Base-by-base conservation (phyloP, 2,797 vertebrate genomes). In the Falco berigora region DNA sequence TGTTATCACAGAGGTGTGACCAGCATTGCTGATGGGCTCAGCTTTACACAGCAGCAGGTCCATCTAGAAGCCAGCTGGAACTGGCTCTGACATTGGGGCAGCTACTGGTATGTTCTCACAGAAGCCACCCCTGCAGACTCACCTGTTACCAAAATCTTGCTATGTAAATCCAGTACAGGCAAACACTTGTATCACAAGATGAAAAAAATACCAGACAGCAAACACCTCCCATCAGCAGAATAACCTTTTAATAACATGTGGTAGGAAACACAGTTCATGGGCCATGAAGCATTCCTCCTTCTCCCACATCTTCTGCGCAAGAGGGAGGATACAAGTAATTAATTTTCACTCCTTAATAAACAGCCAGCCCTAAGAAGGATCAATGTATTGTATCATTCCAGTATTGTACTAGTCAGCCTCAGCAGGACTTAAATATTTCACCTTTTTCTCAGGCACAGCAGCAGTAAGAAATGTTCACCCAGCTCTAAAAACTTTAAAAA, bases 271-370 rank as follows among this genome's bases (percentile, higher is more conserved):
- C 32, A 74, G 19, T 40, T 90, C 38, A 63, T 5, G 32, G 78
- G 20, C 34, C 75, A 34, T 38, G 61, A 91, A 91, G 46, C 34
- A 77, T 64, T 95, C 63, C n/a, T 95, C 46, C 42, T n/a, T 56
- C 78, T 87, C 81, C 71, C 66, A 92, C 2, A 1, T 46, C 77
- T 92, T 89, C 74, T 0, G 0, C 79, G 62, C 21, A 59, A 86
- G 34, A 52, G 17, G 56, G 23, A 93, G 55, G 72, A 88, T 20
- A 74, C 14, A 64, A 74, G 56, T 15, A 20, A 68, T 77, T 94
- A 86, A 77, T 86, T 86, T 79, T 63, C 25, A 71, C 20, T 77
- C 71, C 56, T 61, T 64, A 80, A 67, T 56, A 90, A 94, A 63
- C 40, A 81, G 40, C 18, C 49, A 90, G 25, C 25, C 49, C 56